Conservation (phyloP, 2,888 invertebrate genomes). For the Margaritifera margaritifera region DNA sequence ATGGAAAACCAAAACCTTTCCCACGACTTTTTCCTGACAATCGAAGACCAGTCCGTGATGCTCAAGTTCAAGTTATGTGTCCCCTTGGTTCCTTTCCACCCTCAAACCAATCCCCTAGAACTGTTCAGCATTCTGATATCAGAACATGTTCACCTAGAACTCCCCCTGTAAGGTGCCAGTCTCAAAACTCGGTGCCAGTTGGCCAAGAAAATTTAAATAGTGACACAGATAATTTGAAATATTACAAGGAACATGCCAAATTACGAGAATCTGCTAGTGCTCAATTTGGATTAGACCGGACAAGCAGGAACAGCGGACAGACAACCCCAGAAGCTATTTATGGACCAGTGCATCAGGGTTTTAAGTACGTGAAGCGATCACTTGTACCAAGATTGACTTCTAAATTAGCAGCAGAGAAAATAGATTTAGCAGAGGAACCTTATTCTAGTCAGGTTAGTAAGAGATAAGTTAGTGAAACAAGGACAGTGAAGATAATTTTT, state of each 20-base stretch:
- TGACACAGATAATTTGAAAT: conserved; percentile 31
- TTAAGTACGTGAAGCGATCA: conserved; percentile 54
- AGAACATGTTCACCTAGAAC: too few relatives aligned
- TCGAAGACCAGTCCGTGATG: conserved; percentile 35
- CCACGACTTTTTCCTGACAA: conserved; percentile 37
- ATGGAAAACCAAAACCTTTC: conserved; percentile 39
- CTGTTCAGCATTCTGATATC: too few relatives aligned
- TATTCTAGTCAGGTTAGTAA: conserved; percentile 66
- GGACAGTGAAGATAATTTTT: neutral
- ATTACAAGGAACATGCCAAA: conserved; percentile 13
- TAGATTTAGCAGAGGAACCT: conserved; percentile 68
- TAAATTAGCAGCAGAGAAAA: conserved; percentile 68
- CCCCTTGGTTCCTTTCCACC: conserved; percentile 28
- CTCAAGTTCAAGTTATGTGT: conserved; percentile 50
- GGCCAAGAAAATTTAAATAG: conserved; percentile 25
- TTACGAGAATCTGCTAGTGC: too few relatives aligned
- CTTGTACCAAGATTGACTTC: conserved; percentile 64
- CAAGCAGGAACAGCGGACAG: conserved; percentile 9
- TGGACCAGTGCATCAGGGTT: conserved; percentile 34
- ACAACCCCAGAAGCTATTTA: conserved; percentile 27
- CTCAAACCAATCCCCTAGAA: conserved; percentile 2
- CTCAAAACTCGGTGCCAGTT: too few relatives aligned
- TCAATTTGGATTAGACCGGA: conserved; percentile 1
- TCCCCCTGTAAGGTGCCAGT: too few relatives aligned
- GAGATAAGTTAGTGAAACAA: too few relatives aligned